Base-by-base conservation (phyloP, 1,140 invertebrate species). In the Euborellia annulipes region DNA sequence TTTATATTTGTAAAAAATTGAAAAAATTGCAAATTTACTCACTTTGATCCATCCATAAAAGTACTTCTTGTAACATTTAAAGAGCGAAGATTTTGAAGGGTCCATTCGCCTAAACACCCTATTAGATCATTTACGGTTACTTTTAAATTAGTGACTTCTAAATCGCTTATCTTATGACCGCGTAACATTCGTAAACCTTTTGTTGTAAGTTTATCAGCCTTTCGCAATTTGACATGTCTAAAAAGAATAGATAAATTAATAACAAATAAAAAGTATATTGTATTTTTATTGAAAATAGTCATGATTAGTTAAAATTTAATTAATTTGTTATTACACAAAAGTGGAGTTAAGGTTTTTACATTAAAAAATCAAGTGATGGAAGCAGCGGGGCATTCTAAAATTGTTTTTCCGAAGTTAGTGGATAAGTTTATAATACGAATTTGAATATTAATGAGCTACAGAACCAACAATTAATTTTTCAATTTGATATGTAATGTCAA, bases 91-190 rank as follows among this genome's bases (percentile, higher is more conserved):
- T 83, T 80, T 38, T 73, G 65, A 41, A 79, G 54, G 36, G 77
- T 80, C 79, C 79, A 83, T 51, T 82, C 77, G 43, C 76, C 73
- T 37, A 84, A 66, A 62, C 78, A 82, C 45, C 71, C 71, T 55
- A 80, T 74, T 11, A 80, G 58, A 55, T 79, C 76, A 58, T 77
- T 75, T 18, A 79, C 70, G 36, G 75, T 69, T 4, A 76, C 69
- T 53, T 70, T 71, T 34, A 79, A 60, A 30, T 71, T 70, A 49
- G 68, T 71, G 34, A 75, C 73, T 61, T 79, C 75, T 47, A 85
- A 58, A 57, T 72, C 66, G 51, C 65, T 54, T 36, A 78, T 63
- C 59, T 81, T 78, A 58, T 85, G 81, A 44, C 72, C 64, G 48
- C 70, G 72, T 20, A 85, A 61, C 30, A 78, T 65, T 52, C 71